A percentile compares a stretch with the other conserved stretches of the same genome.
phyloP scores from a whole-genome alignment of 1,140 invertebrate species.

The Megalopta genalis region DNA sequence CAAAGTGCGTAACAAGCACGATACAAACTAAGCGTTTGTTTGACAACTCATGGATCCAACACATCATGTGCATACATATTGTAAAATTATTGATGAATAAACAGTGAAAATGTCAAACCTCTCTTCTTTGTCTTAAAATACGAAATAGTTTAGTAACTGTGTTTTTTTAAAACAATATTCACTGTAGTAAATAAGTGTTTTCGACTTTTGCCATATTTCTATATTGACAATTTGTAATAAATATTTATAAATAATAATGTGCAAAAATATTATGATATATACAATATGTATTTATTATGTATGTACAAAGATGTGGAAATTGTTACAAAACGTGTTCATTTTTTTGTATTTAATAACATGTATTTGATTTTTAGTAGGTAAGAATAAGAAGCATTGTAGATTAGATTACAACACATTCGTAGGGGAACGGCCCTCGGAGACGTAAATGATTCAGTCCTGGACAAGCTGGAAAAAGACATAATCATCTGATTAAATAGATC shows the following conservation, averaged over 20 bases:
- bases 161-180: slow-evolving; percentile 15
- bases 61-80: slow-evolving; percentile 73
- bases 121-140: slow-evolving; percentile 48
- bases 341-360: slow-evolving; percentile 53
- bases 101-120: slow-evolving; percentile 74
- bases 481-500: slow-evolving; percentile 50
- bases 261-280: slow-evolving; percentile 23
- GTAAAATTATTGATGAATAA: slow-evolving; percentile 79
- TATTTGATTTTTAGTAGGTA: slow-evolving; percentile 47
- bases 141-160: neutral
- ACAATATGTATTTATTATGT: slow-evolving; percentile 63
- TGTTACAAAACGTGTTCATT: slow-evolving; percentile 43
- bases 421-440: slow-evolving; percentile 81
- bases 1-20: slow-evolving; percentile 60
- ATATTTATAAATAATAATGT: slow-evolving; percentile 11
- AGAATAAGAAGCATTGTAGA: slow-evolving; percentile 40
- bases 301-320: slow-evolving; percentile 69
- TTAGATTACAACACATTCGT: slow-evolving; percentile 86
- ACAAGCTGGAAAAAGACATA: slow-evolving; percentile 79
- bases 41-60: slow-evolving; percentile 65
- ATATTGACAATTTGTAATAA: slow-evolving; percentile 13
- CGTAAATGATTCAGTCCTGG: slow-evolving; percentile 76
- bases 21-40: slow-evolving; percentile 65
- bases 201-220: neutral
- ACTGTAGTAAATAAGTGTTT: neutral